phyloP scores from a whole-genome alignment of 2,888 invertebrate species.

The Chrysolina oricalcia region DNA sequence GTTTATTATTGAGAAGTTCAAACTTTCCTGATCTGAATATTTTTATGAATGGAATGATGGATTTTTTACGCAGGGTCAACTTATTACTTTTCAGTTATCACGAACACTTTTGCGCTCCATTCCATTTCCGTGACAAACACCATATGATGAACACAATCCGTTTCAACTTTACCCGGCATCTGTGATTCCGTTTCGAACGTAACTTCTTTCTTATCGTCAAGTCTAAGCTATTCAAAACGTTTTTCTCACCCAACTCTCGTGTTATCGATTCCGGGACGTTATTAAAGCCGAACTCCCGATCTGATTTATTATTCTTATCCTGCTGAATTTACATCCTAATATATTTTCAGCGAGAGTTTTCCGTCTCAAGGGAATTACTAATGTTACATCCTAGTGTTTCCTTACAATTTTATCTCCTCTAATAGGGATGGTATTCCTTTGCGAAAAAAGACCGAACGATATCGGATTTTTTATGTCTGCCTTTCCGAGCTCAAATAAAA shows the following conservation, averaged over 20 bases:
- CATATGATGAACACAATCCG: not conserved
- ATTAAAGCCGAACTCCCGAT: slow-evolving; percentile 45
- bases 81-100: no score
- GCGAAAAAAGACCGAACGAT: slow-evolving; percentile 11
- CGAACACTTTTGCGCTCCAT: not conserved
- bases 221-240: slow-evolving; percentile 15
- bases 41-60: no score
- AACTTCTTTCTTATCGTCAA: slow-evolving; percentile 11
- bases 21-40: no score
- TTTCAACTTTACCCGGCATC: not conserved
- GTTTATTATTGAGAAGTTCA: no score
- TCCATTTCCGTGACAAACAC: not conserved
- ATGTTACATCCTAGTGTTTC: slow-evolving; percentile 37
- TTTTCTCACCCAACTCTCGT: slow-evolving; percentile 22
- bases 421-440: slow-evolving; percentile 40
- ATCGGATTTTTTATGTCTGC: not conserved
- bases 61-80: no score
- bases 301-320: slow-evolving; percentile 50
- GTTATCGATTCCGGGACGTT: slow-evolving; percentile 35
- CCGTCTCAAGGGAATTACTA: slow-evolving; percentile 41
- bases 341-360: slow-evolving; percentile 41
- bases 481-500: not conserved
- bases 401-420: slow-evolving; percentile 47
- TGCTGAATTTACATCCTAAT: slow-evolving; percentile 46
- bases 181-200: slow-evolving; percentile 5